Conservation (phyloP, 2,797 vertebrate species). For the Anomalospiza imberbis region DNA sequence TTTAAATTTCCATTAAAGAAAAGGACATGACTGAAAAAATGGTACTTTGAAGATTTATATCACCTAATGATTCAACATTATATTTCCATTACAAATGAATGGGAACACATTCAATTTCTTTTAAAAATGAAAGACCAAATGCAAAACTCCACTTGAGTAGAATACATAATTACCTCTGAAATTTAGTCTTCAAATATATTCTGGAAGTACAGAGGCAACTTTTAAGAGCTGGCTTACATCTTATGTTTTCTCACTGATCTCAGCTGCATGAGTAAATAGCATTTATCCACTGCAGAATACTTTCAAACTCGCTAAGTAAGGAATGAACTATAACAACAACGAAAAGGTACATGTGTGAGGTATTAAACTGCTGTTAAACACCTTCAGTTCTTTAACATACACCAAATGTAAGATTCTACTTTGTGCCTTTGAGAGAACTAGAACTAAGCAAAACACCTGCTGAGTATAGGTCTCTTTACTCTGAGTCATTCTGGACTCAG, state of each 20-base stretch:
- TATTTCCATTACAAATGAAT: conserved; percentile 59
- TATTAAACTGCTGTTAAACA: neutral
- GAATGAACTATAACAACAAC: neutral
- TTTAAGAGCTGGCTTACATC: neutral
- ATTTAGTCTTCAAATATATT: conserved; percentile 30
- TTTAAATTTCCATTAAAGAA: conserved; percentile 47
- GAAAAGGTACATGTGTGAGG: neutral
- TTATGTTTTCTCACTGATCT: neutral
- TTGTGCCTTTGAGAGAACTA: neutral
- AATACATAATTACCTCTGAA: conserved; percentile 39
- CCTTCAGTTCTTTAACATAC: neutral
- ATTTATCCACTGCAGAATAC: neutral
- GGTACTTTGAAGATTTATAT: conserved; percentile 42
- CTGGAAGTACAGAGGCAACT: conserved; percentile 21
- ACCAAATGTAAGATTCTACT: neutral
- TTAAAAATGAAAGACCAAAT: conserved; percentile 50
- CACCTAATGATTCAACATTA: conserved; percentile 56
- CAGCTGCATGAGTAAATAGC: neutral
- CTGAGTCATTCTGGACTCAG: neutral
- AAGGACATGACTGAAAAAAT: conserved; percentile 44
- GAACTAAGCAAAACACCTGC: neutral
- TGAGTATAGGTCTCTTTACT: neutral
- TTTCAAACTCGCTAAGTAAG: neutral
- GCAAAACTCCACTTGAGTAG: conserved; percentile 33
- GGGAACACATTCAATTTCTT: conserved; percentile 31